Evolutionary conservation across 2,113 vertebrate species (phyloP).

Genomic region (Marcusenius ussheri): DNA sequence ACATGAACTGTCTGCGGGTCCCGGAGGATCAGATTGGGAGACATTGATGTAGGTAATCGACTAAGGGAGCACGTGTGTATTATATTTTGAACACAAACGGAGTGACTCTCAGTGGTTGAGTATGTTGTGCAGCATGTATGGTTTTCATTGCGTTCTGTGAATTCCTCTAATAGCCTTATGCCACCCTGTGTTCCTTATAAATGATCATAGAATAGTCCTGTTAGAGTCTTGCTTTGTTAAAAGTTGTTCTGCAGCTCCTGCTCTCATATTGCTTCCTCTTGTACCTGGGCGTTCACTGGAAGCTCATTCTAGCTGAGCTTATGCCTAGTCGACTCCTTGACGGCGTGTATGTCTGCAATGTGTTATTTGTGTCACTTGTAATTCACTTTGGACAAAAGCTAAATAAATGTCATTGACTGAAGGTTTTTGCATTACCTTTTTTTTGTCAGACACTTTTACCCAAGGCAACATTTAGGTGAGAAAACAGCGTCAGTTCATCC

Average conservation of each 20-base stretch:
- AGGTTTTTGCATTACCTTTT: no score
- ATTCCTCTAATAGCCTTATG: not conserved
- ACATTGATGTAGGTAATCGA: not conserved
- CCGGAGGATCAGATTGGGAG: not conserved
- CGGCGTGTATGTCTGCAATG: no score
- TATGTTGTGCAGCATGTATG: not conserved
- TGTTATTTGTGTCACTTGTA: no score
- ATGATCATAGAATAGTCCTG: not conserved
- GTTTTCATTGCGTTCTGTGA: not conserved
- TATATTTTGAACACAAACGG: not conserved
- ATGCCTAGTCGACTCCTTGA: no score
- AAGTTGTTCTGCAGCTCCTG: not conserved
- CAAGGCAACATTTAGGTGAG: no score
- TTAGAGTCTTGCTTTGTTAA: not conserved
- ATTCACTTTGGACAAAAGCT: no score
- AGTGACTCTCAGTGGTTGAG: not conserved
- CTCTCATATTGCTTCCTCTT: not conserved
- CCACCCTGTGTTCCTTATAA: not conserved
- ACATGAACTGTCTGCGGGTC: not conserved
- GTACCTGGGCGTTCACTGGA: not conserved
- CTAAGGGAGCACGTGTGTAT: not conserved
- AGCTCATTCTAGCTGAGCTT: not conserved
- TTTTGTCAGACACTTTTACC: no score
- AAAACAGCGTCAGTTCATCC: no score
- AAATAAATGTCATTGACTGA: no score